A percentile compares a stretch with the other conserved stretches of the same genome.
These are phyloP conservation scores for Sycophaga agraensis DNA, from an alignment of 1,140 invertebrate species.

Conservation along the genomic window DNA sequence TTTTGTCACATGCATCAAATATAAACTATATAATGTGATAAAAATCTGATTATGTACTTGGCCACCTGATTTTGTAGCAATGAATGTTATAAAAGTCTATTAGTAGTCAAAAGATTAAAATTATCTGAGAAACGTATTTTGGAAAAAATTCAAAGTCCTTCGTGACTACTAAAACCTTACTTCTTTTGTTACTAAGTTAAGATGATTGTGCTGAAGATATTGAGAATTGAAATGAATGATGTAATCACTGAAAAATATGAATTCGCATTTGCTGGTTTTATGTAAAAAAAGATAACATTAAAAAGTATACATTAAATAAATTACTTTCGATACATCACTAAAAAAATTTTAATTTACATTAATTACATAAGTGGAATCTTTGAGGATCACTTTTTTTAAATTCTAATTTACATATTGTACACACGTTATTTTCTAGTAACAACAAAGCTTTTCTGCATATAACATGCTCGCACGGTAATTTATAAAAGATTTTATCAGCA, in stretches of 20 bases:
- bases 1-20: slow-evolving; percentile 19
- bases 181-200: slow-evolving; percentile 21
- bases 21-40: slow-evolving; percentile 24
- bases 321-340: slow-evolving; percentile 23
- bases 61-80: slow-evolving; percentile 21
- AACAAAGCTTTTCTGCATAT: slow-evolving; percentile 49
- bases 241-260: slow-evolving; percentile 18
- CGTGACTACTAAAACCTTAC: slow-evolving; percentile 12
- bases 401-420: slow-evolving; percentile 36
- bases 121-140: slow-evolving; percentile 26
- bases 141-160: slow-evolving; percentile 16
- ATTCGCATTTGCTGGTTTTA: slow-evolving; percentile 18
- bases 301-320: slow-evolving; percentile 25
- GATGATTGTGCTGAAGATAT: slow-evolving; percentile 7
- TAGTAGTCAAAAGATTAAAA: slow-evolving; percentile 24
- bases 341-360: slow-evolving; percentile 9
- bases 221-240: slow-evolving; percentile 18
- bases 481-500: slow-evolving; percentile 45
- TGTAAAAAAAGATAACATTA: slow-evolving; percentile 26
- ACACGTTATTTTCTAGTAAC: slow-evolving; percentile 34
- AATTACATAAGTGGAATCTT: slow-evolving; percentile 36
- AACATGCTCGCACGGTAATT: slow-evolving; percentile 53
- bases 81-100: slow-evolving; percentile 24
- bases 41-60: slow-evolving; percentile 20
- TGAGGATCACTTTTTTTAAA: slow-evolving; percentile 39